Evolutionary conservation across 2,888 invertebrate genomes (phyloP), one percentile per base, ranked within the genome.

Genomic region (Eilema caniola): DNA sequence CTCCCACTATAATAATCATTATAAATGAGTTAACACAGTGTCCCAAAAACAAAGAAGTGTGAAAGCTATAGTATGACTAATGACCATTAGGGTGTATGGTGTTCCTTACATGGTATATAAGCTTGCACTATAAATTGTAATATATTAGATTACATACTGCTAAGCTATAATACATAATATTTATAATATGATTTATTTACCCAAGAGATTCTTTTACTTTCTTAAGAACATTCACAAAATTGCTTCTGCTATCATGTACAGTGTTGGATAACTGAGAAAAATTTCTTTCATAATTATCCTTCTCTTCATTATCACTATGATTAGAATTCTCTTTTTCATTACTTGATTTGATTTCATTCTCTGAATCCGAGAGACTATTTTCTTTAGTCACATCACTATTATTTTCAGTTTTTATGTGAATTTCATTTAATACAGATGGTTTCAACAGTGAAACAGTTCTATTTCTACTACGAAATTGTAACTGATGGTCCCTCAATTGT

Each of bases 381-480:
- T 88, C 88, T 76, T 90, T 92, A 1, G 74, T 62, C 73, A 90
- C 88, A 57, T 89, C 92, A 81, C 88, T 88, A 72, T 86, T 86
- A 72, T 90, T 92, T 78, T 95, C 95, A 66, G 88, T 82, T 85
- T 94, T 94, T 33, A 94, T 91, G 81, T 92, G 92, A 77, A 95
- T 94, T 85, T 95, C 94, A 81, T 89, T 94, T 1, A 95, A 86
- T 14, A 95, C 95, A 25, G 95, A 95, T 0, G 94, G 93, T 76
- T 95, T 95, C 10, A 95, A 83, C 14, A 95, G 84, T 8, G 95
- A 94, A n/a, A 89, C 81, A 20, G 90, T 89, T 76, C 92, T 88
- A 72, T 88, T 90, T 80, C 92, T 90, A 69, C 82, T 89, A 24
- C 90, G 86, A 77, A 89, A 90, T 76, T 94, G 94, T 57, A 91